Evolutionary conservation across 1,140 invertebrate species (phyloP).

Genomic region (Drosophila nigrodunni): DNA sequence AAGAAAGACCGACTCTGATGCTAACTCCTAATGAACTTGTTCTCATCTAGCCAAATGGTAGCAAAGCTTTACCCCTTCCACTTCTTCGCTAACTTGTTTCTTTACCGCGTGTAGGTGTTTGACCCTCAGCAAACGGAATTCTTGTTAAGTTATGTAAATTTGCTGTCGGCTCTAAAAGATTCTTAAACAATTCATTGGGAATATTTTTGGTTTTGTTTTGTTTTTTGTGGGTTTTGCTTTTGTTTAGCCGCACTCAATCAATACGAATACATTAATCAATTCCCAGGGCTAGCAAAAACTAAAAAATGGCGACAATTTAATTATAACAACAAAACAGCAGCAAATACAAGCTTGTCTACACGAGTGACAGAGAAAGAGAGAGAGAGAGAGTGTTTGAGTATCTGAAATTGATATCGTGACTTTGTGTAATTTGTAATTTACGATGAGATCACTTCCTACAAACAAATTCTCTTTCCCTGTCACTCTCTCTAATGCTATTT

Average conservation of each 20-base stretch:
- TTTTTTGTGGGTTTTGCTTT: slow-evolving; percentile 11
- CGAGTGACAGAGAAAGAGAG: slow-evolving; percentile 20
- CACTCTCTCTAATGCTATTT: slow-evolving; percentile 25
- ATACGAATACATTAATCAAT: slow-evolving; percentile 76
- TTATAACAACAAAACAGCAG: slow-evolving; percentile 57
- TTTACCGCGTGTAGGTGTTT: slow-evolving; percentile 66
- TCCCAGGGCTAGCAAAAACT: slow-evolving; percentile 66
- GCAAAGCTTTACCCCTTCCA: slow-evolving; percentile 35
- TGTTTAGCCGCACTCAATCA: slow-evolving; percentile 59
- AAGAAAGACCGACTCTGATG: slow-evolving; percentile 8
- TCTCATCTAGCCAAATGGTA: slow-evolving; percentile 39
- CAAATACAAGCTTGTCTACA: slow-evolving; percentile 58
- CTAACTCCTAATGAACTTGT: slow-evolving; percentile 67
- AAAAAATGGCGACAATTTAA: slow-evolving; percentile 57
- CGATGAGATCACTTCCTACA: slow-evolving; percentile 82
- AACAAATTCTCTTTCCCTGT: slow-evolving; percentile 53
- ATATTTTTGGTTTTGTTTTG: slow-evolving; percentile 38
- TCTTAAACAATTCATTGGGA: slow-evolving; percentile 64
- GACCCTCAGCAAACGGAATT: slow-evolving; percentile 56
- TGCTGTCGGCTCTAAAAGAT: slow-evolving; percentile 48
- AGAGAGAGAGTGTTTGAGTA: slow-evolving; percentile 30
- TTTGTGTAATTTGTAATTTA: slow-evolving; percentile 84
- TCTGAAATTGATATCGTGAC: slow-evolving; percentile 83
- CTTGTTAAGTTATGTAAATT: slow-evolving; percentile 67
- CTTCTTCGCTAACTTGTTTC: slow-evolving; percentile 1